Percentiles rank a stretch among this genome's conserved stretches.
These are phyloP conservation scores for Hyposmocoma kahamanoa DNA, from an alignment of 1,140 invertebrate genomes.

Conservation along the genomic window DNA sequence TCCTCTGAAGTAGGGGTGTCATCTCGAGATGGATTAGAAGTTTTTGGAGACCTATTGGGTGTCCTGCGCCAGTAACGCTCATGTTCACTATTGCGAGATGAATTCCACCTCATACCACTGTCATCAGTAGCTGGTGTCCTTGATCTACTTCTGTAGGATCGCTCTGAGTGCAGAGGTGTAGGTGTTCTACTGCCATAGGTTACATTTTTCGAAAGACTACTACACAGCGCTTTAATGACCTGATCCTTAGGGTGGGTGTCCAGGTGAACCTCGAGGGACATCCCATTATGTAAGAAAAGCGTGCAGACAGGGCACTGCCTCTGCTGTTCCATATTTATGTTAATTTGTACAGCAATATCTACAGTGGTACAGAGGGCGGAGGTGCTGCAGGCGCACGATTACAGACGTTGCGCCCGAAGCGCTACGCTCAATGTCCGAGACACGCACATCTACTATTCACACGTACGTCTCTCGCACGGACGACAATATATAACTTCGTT, in stretches of 20 bases:
- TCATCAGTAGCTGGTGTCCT: constrained; percentile 57
- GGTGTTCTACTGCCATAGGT: constrained; percentile 51
- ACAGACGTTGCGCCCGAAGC: constrained; percentile 26
- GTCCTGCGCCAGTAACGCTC: constrained; percentile 50
- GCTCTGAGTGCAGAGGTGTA: constrained; percentile 54
- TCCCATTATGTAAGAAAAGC: constrained; percentile 85
- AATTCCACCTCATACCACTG: constrained; percentile 30
- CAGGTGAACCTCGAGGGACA: constrained; percentile 84
- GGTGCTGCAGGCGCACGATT: constrained; percentile 1
- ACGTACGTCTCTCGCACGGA: constrained; percentile 39
- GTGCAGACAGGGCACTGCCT: constrained; percentile 87
- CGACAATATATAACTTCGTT: constrained; percentile 58
- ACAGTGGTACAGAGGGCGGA: neutral
- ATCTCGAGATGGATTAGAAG: constrained; percentile 42
- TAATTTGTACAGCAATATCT: constrained; percentile 1
- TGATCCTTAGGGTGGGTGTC: constrained; percentile 90
- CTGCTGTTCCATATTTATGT: constrained; percentile 69
- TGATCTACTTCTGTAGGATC: constrained; percentile 63
- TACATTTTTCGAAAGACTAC: constrained; percentile 39
- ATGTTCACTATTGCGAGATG: constrained; percentile 40
- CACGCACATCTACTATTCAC: constrained; percentile 54
- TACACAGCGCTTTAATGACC: constrained; percentile 85
- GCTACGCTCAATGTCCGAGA: constrained; percentile 43
- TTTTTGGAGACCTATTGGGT: constrained; percentile 35
- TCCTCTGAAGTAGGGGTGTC: constrained; percentile 41